Percentiles rank a stretch among this genome's conserved stretches.
Conservation (phyloP, 1,140 invertebrate species). For the Drosophila burlai region DNA sequence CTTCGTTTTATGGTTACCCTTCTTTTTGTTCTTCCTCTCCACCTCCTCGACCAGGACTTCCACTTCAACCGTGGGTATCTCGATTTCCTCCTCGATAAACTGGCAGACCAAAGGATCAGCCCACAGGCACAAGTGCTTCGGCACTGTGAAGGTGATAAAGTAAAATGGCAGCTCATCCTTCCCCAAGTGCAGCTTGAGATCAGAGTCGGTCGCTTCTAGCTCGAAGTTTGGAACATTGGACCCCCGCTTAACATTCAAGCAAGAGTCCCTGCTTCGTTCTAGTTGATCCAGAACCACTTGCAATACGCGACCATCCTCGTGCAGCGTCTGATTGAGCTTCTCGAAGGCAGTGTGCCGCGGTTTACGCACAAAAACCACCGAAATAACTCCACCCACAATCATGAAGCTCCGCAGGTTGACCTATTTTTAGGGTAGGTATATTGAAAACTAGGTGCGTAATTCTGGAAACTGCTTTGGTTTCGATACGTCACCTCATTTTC, state of each 20-base stretch:
- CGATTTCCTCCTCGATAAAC: constrained; percentile 53
- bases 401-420: constrained; percentile 64
- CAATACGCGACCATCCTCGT: constrained; percentile 59
- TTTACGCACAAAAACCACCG: constrained; percentile 57
- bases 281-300: constrained; percentile 3
- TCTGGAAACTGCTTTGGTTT: neutral
- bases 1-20: neutral
- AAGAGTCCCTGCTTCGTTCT: neutral
- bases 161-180: constrained; percentile 51
- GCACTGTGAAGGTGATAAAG: constrained; percentile 56
- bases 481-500: constrained; percentile 47
- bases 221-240: no score
- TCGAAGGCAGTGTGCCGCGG: constrained; percentile 54
- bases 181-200: constrained; percentile 12
- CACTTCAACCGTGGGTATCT: neutral
- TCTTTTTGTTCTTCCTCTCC: constrained; percentile 10
- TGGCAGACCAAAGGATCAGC: constrained; percentile 64
- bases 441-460: neutral
- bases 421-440: constrained; percentile 22
- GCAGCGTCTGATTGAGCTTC: constrained; percentile 60
- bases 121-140: constrained; percentile 64
- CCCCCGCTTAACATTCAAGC: neutral
- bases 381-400: constrained; percentile 69
- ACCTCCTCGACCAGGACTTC: neutral
- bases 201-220: neutral